A percentile compares a stretch with the other conserved stretches of the same genome.
Evolutionary conservation across 2,888 invertebrate species (phyloP).

Genomic region (Electrophaes corylata): DNA sequence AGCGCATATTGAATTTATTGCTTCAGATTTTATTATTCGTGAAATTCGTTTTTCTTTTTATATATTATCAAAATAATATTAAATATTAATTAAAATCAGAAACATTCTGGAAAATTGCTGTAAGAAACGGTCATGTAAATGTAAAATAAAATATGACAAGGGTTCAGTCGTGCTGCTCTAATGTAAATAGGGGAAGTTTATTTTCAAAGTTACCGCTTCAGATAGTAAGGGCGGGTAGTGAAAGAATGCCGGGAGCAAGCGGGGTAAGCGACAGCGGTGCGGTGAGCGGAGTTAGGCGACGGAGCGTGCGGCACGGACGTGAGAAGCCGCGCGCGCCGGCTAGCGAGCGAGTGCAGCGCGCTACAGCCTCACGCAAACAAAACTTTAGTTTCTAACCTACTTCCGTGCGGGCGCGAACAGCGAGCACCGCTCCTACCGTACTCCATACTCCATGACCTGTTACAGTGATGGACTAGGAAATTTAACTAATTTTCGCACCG

Average conservation of each 20-base stretch:
- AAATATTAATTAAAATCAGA: not conserved
- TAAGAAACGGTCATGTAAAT: not conserved
- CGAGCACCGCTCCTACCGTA: slow-evolving; percentile 56
- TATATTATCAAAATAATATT: not conserved
- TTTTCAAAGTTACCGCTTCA: slow-evolving; percentile 17
- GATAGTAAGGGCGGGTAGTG: slow-evolving; percentile 62
- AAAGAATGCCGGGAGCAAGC: slow-evolving; percentile 66
- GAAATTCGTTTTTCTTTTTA: too few relatives aligned
- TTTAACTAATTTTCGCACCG: slow-evolving; percentile 43
- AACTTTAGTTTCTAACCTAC: slow-evolving; percentile 85
- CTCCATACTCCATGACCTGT: slow-evolving; percentile 64
- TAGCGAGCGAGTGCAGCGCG: slow-evolving; percentile 71
- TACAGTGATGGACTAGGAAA: slow-evolving; percentile 73
- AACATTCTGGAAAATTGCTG: slow-evolving; percentile 1
- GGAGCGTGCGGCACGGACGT: slow-evolving; percentile 48
- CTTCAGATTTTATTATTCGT: too few relatives aligned
- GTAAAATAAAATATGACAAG: not conserved
- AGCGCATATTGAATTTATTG: too few relatives aligned
- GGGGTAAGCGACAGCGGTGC: too few relatives aligned
- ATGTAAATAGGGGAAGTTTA: slow-evolving; percentile 6
- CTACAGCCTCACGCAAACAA: slow-evolving; percentile 84
- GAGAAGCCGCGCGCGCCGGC: slow-evolving; percentile 57
- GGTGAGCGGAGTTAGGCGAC: slow-evolving; percentile 51
- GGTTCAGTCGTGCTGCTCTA: not conserved
- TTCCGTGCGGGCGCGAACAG: slow-evolving; percentile 83